phyloP scores from a whole-genome alignment of 2,113 vertebrate genomes.

The Hemibagrus wyckioides region DNA sequence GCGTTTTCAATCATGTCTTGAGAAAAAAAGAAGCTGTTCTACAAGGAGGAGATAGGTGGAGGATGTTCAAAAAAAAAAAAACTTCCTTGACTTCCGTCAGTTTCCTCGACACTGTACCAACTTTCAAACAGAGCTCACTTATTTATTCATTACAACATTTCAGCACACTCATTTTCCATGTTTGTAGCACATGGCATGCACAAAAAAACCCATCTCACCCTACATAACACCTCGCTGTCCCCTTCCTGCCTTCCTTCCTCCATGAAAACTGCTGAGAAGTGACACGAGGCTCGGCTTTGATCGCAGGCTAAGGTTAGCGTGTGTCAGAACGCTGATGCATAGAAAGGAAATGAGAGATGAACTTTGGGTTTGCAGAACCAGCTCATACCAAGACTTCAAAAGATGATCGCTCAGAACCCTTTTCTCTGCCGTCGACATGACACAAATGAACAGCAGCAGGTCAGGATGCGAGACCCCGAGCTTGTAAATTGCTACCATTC shows the following conservation, averaged over 20 bases:
- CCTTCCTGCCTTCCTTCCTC: constrained; percentile 30
- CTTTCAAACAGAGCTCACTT: background rate
- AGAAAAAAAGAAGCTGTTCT: background rate
- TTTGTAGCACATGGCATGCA: constrained; percentile 3
- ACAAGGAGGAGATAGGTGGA: background rate
- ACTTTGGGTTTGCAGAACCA: constrained; percentile 49
- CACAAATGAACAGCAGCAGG: constrained; percentile 57
- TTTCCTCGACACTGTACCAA: background rate
- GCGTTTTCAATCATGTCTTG: background rate
- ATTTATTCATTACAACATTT: background rate
- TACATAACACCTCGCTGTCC: constrained; percentile 13
- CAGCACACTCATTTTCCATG: background rate
- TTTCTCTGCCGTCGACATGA: constrained; percentile 39
- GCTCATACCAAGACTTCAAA: constrained; percentile 56
- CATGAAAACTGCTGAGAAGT: constrained; percentile 33
- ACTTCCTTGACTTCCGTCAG: background rate
- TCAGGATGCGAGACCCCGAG: constrained; percentile 53
- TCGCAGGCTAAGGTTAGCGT: constrained; percentile 49
- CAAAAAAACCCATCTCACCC: background rate
- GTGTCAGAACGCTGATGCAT: constrained; percentile 52
- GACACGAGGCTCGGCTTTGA: constrained; percentile 55
- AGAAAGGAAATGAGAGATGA: constrained; percentile 59
- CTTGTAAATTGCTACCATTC: constrained; percentile 57
- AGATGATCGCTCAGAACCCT: constrained; percentile 24
- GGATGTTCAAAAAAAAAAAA: background rate